Evolutionary conservation across 2,113 vertebrate genomes (phyloP), one percentile per base, ranked within the genome.

Genomic region (Perca fluviatilis): DNA sequence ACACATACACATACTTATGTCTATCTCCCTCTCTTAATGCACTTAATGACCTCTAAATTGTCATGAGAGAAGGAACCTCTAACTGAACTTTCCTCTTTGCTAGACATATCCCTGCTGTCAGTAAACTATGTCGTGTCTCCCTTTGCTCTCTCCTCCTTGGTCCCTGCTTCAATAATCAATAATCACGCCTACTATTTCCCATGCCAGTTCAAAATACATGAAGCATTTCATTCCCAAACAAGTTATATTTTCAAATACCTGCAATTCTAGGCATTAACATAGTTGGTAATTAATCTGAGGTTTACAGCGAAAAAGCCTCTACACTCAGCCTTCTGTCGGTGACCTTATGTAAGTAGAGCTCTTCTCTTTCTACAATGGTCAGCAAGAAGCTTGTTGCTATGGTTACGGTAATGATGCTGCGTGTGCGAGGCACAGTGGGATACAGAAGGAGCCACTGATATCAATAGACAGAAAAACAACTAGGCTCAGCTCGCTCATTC

Each of bases 371-470:
- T 33, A 40, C 68, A 23, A 2, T 63, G 58, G 77, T 88, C 81
- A 82, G 80, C 62, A 46, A 68, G 57, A 72, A 60, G 27, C 50
- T 6, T 71, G 92, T 93, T 92, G 80, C 91, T 74, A 76, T 92
- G 89, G 93, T 86, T 66, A 94, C 84, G 2, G 36, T 25, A 66
- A 64, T 80, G 81, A 74, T 84, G 84, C 85, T 69, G 72, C 84
- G 75, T 61, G 49, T 57, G 60, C 80, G 80, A 66, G 65, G 66
- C 3, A 7, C 66, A 69, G 53, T 6, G 23, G 36, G 56, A 67
- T 14, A 66, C 75, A 69, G 72, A 60, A 54, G 30, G 63, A 74
- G 47, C 8, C 13, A 7, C 60, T 81, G 46, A 74, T 62, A 74
- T 65, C 19, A 80, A 23, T 27, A n/a, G 73, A 74, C 75, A 80